These are phyloP conservation scores for Pristionchus japonicus DNA, from an alignment of 2,888 invertebrate genomes.

Conservation along the genomic window DNA sequence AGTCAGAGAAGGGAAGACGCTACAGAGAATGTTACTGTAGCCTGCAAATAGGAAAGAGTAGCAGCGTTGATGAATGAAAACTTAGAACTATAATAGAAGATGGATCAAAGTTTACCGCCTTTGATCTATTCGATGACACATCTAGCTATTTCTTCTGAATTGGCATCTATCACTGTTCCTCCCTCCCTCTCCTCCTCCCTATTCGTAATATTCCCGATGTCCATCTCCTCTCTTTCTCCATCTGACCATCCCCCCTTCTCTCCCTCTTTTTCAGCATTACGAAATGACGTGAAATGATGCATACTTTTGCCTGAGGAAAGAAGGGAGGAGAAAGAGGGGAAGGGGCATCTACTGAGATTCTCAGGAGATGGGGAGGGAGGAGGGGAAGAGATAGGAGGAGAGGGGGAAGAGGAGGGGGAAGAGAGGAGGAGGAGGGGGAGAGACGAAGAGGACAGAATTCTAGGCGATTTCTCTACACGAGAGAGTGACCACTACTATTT, in stretches of 20 bases:
- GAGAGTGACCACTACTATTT: constrained; percentile 1
- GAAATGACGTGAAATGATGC: not conserved
- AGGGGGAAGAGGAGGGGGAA: not conserved
- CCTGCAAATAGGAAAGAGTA: not conserved
- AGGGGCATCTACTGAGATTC: not conserved
- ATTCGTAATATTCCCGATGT: not conserved
- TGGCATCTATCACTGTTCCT: not conserved
- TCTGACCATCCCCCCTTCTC: not conserved
- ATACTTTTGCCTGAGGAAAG: not conserved
- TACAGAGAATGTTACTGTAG: not conserved
- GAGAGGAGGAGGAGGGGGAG: not conserved
- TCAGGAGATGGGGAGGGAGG: not conserved
- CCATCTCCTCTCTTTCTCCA: constrained; percentile 22
- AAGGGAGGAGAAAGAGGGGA: not conserved
- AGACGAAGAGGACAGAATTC: not conserved
- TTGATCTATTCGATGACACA: not conserved
- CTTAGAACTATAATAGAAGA: too few species aligned
- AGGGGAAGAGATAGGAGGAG: too few species aligned
- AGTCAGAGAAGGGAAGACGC: not conserved
- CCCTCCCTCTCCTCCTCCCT: not conserved
- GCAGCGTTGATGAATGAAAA: not conserved
- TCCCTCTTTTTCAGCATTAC: constrained; percentile 2
- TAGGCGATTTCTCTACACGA: not conserved
- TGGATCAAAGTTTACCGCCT: not conserved
- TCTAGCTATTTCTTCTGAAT: not conserved